Conservation (phyloP, 2,888 invertebrate species). For the Drosophila macrothrix region DNA sequence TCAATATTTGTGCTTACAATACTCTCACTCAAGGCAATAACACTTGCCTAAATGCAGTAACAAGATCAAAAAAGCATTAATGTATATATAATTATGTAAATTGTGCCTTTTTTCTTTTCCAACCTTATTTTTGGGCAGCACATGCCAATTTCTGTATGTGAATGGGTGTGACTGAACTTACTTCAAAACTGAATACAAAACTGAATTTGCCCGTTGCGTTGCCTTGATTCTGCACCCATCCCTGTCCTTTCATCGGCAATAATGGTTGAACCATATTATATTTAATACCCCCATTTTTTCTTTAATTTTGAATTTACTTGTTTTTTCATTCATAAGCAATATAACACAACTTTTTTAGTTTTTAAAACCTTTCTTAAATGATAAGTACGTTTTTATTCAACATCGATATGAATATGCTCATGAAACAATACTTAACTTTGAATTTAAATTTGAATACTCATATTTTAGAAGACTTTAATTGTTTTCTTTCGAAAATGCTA, state of each 20-base stretch:
- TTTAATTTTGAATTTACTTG: not conserved
- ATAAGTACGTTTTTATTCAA: not conserved
- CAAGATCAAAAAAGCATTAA: not conserved
- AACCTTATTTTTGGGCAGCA: not conserved
- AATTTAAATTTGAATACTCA: not conserved
- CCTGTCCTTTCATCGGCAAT: not conserved
- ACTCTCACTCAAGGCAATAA: not conserved
- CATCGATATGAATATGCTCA: not conserved
- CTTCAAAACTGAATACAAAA: not conserved
- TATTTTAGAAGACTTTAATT: not conserved
- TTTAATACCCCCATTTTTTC: not conserved
- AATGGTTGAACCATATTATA: not conserved
- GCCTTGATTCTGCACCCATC: not conserved
- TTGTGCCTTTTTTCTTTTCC: not conserved
- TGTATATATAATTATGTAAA: not conserved
- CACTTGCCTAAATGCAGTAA: not conserved
- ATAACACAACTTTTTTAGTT: not conserved
- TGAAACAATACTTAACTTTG: too few relatives aligned
- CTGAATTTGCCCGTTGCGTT: not conserved
- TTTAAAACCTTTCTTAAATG: not conserved
- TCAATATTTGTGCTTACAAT: not conserved
- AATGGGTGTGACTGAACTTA: not conserved
- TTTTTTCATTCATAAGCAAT: not conserved
- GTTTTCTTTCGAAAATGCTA: not conserved
- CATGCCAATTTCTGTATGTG: not conserved